Base-by-base conservation (phyloP, 2,797 vertebrate genomes). In the Hypotaenidia okinawae region DNA sequence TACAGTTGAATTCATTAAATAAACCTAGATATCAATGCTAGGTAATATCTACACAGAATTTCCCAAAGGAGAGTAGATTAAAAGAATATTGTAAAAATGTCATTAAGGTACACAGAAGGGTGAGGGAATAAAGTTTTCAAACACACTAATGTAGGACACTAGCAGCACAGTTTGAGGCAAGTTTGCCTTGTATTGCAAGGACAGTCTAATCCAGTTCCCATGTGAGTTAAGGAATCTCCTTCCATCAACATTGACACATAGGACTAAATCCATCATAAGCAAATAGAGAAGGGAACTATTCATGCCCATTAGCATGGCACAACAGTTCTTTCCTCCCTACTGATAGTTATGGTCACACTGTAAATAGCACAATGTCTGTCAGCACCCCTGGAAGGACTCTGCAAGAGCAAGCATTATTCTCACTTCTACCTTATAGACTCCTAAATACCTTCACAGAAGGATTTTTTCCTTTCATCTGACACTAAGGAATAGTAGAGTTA, bases 341-440 rank as follows among this genome's bases (percentile, higher is more conserved):
- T 77, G 76, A 21, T 6, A 67, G 43, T 32, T 63, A 66, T 7
- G 24, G 19, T 62, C 72, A 54, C 45, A 30, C 43, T 81, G n/a
- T 59, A 88, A 95, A 92, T 84, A 95, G 78, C 52, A 80, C 39
- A 73, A 21, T 68, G 54, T n/a, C 66, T 75, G 28, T 5, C 13
- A 76, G 54, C 13, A 35, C 11, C 62, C 51, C 63, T n/a, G 69
- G 86, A 93, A 86, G 21, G 45, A 81, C 30, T 51, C 32, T 16
- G 55, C 24, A 91, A 89, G 64, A 87, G 37, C n/a, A 89, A 93
- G 45, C 21, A 51, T 39, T 89, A 75, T 68, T 91, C 73, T 89
- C 62, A 66, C 37, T 47, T 77, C n/a, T 54, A 21, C 54, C 35
- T 69, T 68, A 24, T 14, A 27, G 15, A 45, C 59, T 57, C 54